phyloP scores from a whole-genome alignment of 2,113 vertebrate genomes.

The Myiozetetes cayanensis region DNA sequence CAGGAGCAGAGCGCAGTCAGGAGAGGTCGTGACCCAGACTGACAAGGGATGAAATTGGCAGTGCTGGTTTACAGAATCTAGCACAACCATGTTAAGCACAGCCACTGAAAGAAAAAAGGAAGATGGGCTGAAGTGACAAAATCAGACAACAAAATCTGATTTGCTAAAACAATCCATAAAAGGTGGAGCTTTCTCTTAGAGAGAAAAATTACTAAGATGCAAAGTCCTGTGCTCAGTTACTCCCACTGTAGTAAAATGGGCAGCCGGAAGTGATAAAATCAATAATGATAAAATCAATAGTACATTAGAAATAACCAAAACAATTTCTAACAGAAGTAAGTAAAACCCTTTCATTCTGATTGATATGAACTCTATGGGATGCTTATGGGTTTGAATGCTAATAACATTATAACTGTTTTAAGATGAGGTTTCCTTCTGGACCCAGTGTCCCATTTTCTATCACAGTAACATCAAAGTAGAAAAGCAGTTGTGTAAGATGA shows the following conservation, averaged over 20 bases:
- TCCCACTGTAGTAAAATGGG: background rate
- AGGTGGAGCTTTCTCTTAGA: background rate
- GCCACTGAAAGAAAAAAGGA: background rate
- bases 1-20: background rate
- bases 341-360: background rate
- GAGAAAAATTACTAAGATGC: background rate
- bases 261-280: background rate
- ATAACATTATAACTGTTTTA: background rate
- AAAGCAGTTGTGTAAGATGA: background rate
- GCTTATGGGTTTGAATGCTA: background rate
- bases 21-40: background rate
- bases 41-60: constrained; percentile 24
- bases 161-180: background rate
- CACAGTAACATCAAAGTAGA: background rate
- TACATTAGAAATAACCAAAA: background rate
- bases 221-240: background rate
- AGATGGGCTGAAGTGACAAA: background rate
- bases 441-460: background rate
- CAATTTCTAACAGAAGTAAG: background rate
- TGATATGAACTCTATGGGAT: background rate
- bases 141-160: background rate
- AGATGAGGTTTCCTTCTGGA: background rate
- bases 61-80: background rate
- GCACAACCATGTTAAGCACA: background rate
- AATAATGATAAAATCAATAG: background rate